Evolutionary conservation across 2,888 invertebrate genomes (phyloP).

Genomic region (Himalopsyche anomala): DNA sequence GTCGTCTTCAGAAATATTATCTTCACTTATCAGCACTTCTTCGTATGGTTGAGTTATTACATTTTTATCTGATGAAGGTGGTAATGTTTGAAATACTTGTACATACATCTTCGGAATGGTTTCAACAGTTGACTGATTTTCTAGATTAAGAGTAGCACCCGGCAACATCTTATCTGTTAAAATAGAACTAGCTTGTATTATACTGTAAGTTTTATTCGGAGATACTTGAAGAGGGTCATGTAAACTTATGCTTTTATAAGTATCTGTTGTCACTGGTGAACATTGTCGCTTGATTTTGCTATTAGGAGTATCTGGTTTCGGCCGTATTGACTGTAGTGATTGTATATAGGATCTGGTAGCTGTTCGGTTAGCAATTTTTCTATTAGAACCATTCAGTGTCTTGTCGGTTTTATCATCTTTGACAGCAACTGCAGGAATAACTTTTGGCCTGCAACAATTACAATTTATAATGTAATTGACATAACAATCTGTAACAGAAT

Average conservation of each 20-base stretch:
- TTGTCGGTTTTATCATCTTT: not conserved
- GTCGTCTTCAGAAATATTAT: constrained; percentile 18
- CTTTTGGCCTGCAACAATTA: constrained; percentile 13
- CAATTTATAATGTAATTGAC: too few relatives aligned
- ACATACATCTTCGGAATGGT: not conserved
- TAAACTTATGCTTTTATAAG: not conserved
- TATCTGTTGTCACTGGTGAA: not conserved
- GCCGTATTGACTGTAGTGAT: not conserved
- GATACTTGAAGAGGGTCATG: constrained; percentile 9
- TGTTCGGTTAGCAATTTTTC: not conserved
- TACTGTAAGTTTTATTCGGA: not conserved
- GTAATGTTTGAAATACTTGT: not conserved
- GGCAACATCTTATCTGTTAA: not conserved
- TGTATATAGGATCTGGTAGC: not conserved
- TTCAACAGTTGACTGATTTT: not conserved
- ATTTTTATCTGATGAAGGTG: not conserved
- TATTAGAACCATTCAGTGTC: not conserved
- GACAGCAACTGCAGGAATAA: not conserved
- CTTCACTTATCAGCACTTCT: constrained; percentile 36
- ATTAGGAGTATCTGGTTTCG: not conserved
- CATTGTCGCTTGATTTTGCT: not conserved
- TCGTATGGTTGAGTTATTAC: not conserved
- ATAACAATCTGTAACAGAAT: too few relatives aligned
- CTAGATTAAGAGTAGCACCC: not conserved
- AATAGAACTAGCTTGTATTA: not conserved